Base-by-base conservation (phyloP, 2,113 vertebrate genomes). In the Todiramphus chloris region DNA sequence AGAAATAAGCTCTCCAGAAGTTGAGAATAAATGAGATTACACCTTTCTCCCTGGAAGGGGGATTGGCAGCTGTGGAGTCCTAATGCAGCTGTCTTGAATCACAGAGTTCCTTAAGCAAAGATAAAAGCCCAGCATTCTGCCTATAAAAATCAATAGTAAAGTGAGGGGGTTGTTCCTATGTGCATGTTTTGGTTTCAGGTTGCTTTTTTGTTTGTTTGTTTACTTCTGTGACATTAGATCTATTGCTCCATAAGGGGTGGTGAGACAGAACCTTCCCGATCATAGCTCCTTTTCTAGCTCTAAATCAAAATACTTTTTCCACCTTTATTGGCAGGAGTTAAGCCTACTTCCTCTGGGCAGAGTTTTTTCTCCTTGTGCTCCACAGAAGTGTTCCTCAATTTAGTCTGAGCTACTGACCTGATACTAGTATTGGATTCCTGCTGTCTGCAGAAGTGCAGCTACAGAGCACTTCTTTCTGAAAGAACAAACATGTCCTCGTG, bases 101-200 rank as follows among this genome's bases (percentile, higher is more conserved):
- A 68, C 25, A 33, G 46, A 56, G n/a, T 66, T 83, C 28, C 50
- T 16, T 9, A 5, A 88, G n/a, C 27, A 59, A 74, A 91, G 55
- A 72, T 11, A 58, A 78, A 85, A 73, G 35, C 48, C 30, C 83
- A 63, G n/a, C 10, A 53, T 67, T 5, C 43, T 41, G 33, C 63
- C 59, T 33, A 48, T 19, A 63, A 75, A 94, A 68, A 76, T 46
- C 33, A n/a, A n/a, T 35, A 53, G 25, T 33, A 55, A 69, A 86
- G 7, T 5, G 12, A 8, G 2, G 5, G 10, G 2, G 6, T 5
- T 2, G 3, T 3, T 17, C 43, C 16, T 56, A 9, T 28, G 46
- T 11, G 8, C 30, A 21, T 27, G 51, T n/a, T 66, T 66, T 20
- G 4, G 4, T 67, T 44, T 31, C 48, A 50, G 8, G 2, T 76